Evolutionary conservation across 2,888 invertebrate genomes (phyloP).

Genomic region (Tribolium freemani): DNA sequence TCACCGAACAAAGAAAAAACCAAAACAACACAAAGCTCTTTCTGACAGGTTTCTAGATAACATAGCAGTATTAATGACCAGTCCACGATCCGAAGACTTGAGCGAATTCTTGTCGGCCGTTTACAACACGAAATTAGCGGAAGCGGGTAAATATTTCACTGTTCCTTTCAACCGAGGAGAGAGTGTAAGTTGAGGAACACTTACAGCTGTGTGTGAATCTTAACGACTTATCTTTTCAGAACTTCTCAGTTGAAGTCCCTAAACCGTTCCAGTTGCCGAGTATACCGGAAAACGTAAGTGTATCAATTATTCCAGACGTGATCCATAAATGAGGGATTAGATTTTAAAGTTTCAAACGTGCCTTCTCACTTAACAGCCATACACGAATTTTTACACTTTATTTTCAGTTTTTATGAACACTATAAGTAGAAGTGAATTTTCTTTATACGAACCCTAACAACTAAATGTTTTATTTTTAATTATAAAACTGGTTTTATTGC

Average conservation of each 20-base stretch:
- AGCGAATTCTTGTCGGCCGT: conserved; percentile 77
- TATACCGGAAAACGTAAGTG: conserved; percentile 95
- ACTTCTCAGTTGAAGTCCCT: conserved; percentile 84
- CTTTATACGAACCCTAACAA: too few relatives aligned
- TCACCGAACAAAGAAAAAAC: not conserved
- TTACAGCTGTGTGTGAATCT: not conserved
- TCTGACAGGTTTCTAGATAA: conserved; percentile 81
- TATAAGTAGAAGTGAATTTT: too few relatives aligned
- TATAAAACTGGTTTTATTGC: too few relatives aligned
- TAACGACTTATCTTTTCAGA: conserved; percentile 69
- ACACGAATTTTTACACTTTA: too few relatives aligned
- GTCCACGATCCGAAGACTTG: conserved; percentile 71
- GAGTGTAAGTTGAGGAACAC: conserved; percentile 69
- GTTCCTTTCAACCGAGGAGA: conserved; percentile 74
- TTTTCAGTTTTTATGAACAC: too few relatives aligned
- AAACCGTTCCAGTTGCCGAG: conserved; percentile 88
- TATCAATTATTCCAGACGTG: conserved; percentile 23
- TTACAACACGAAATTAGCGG: conserved; percentile 78
- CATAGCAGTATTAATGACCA: conserved; percentile 82
- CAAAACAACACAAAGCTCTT: not conserved
- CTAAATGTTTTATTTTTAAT: too few relatives aligned
- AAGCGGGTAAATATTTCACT: conserved; percentile 76
- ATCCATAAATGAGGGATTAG: conserved; percentile 31
- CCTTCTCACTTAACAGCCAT: too few relatives aligned
- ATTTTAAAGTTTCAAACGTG: conserved; percentile 27